Evolutionary conservation across 2,113 vertebrate species (phyloP), one percentile per base, ranked within the genome.

Genomic region (Madoqua kirkii): DNA sequence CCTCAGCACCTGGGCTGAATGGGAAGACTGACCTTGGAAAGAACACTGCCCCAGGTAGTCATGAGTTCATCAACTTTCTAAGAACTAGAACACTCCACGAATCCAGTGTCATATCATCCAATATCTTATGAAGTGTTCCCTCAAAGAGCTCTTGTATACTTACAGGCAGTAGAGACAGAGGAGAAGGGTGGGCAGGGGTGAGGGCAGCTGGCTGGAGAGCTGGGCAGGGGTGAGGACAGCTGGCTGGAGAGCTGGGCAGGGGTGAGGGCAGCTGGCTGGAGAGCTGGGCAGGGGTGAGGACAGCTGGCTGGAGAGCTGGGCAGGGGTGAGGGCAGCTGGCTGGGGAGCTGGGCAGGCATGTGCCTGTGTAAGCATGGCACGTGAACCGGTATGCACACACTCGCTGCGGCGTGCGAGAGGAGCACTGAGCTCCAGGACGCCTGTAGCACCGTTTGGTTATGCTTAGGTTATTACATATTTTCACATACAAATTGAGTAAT

Each of bases 401-500:
- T 78, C 31, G 43, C 19, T 16, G 27, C 11, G n/a, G 7, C 5
- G 0, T 8, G 7, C 19, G 15, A 52, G 52, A 87, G 94, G 48
- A 29, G 29, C 31, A 10, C 13, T 7, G 67, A 67, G 4, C 40
- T 6, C 84, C 96, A 97, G 96, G 54, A 93, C 3, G 96, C 97
- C 96, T 71, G 88, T 48, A 97, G 94, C 93, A 95, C 86, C 96
- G 93, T 98, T 98, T 98, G 96, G 96, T 98, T 98, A 98, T 98
- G 95, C 97, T 98, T 98, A 98, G 84, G 95, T 96, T 98, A 96
- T 94, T 94, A 97, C 98, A 98, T 97, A 98, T 82, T 98, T 93
- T 97, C 95, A 91, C 93, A 94, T 85, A 83, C 97, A 97, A 98
- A 98, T 98, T 98, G 92, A 98, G 97, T 98, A 98, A 98, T 96